phyloP scores from a whole-genome alignment of 2,797 vertebrate genomes.

The Rhinogobio ventralis region DNA sequence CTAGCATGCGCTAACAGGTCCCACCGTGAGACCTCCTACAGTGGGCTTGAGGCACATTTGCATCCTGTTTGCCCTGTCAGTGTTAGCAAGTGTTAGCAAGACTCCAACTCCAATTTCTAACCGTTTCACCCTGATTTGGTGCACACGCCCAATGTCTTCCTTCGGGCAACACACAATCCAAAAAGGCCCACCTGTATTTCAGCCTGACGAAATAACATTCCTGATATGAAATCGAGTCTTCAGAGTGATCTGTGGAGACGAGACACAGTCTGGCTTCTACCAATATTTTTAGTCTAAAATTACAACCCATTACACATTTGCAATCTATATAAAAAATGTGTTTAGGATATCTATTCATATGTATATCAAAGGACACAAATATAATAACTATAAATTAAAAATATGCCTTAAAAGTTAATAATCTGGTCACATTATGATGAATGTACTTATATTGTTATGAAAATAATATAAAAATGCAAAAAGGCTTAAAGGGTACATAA shows the following conservation, averaged over 20 bases:
- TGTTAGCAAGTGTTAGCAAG: slow-evolving; percentile 16
- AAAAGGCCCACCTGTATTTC: not conserved
- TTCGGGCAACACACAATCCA: not conserved
- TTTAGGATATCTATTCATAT: not conserved
- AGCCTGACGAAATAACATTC: not conserved
- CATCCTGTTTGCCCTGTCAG: slow-evolving; percentile 8
- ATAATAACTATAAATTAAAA: not conserved
- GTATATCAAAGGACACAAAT: not conserved
- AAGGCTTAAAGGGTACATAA: not conserved
- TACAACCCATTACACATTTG: not conserved
- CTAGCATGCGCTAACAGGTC: slow-evolving; percentile 20
- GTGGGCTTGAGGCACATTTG: not conserved
- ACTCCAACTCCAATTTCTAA: not conserved
- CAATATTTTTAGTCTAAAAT: not conserved
- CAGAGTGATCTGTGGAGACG: not conserved
- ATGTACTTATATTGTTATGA: not conserved
- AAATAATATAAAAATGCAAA: not conserved
- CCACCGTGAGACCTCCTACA: not conserved
- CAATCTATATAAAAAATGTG: not conserved
- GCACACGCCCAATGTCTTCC: not conserved
- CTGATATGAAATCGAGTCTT: not conserved
- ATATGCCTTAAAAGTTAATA: not conserved
- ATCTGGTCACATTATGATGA: not conserved
- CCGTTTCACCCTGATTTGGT: slow-evolving; percentile 14
- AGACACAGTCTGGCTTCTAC: not conserved